Percentiles rank a stretch among this genome's conserved stretches.
Conservation (phyloP, 2,888 invertebrate species). For the Anodontia alba region DNA sequence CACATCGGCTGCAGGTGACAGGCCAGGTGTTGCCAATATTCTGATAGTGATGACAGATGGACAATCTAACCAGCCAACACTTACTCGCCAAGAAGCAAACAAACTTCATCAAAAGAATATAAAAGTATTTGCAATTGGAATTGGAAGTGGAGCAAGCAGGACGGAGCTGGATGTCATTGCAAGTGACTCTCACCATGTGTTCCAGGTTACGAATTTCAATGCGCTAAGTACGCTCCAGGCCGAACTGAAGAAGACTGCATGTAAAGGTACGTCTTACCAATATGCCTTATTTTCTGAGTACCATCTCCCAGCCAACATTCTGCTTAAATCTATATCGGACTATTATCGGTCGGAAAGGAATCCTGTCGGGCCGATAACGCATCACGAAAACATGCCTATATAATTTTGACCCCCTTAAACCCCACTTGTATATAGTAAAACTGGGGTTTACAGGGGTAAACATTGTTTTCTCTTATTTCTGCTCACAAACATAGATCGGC, state of each 20-base stretch:
- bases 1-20: conserved; percentile 50
- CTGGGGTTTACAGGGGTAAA: too few species aligned
- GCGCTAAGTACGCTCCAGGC: conserved; percentile 73
- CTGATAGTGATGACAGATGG: conserved; percentile 77
- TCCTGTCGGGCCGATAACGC: too few species aligned
- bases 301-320: too few species aligned
- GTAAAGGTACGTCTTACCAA: conserved; percentile 58
- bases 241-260: conserved; percentile 73
- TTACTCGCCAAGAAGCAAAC: conserved; percentile 57
- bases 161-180: conserved; percentile 76
- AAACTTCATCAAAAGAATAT: conserved; percentile 63
- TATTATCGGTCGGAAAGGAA: too few species aligned
- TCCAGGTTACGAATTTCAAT: conserved; percentile 71
- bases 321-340: too few species aligned
- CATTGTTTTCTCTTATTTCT: too few species aligned
- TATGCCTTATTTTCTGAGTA: too few species aligned
- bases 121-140: conserved; percentile 72
- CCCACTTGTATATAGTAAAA: too few species aligned
- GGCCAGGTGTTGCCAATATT: conserved; percentile 72
- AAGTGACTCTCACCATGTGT: conserved; percentile 72
- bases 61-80: conserved; percentile 62
- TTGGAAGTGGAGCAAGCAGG: conserved; percentile 69
- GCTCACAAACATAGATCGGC: too few species aligned
- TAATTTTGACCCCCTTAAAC: too few species aligned
- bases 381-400: too few species aligned